These are phyloP conservation scores for Lordiphosa collinella DNA, from an alignment of 1,140 invertebrate species.

Conservation along the genomic window DNA sequence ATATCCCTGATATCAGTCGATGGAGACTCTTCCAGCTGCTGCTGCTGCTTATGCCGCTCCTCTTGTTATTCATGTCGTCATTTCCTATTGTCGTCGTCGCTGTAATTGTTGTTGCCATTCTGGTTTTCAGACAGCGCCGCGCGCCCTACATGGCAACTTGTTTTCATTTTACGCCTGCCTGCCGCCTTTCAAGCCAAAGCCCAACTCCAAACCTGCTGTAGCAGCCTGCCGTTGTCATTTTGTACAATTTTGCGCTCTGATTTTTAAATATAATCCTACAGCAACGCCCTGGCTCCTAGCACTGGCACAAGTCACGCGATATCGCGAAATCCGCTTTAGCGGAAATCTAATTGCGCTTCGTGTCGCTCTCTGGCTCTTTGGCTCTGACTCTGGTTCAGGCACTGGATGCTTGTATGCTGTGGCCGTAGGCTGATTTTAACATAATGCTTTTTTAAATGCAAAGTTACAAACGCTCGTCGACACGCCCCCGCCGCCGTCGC, in stretches of 20 bases:
- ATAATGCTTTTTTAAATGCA: slow-evolving; percentile 78
- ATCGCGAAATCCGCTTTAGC: slow-evolving; percentile 76
- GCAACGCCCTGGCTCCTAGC: slow-evolving; percentile 31
- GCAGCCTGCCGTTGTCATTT: slow-evolving; percentile 61
- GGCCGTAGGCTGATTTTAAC: slow-evolving; percentile 74
- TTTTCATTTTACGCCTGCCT: slow-evolving; percentile 77
- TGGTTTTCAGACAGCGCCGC: too few species aligned
- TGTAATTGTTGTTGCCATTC: slow-evolving; percentile 77
- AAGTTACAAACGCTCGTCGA: slow-evolving; percentile 68
- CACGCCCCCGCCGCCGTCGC: background rate
- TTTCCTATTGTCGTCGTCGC: slow-evolving; percentile 69
- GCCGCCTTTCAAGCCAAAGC: slow-evolving; percentile 52
- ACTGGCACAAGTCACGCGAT: slow-evolving; percentile 65
- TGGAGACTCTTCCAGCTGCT: slow-evolving; percentile 18
- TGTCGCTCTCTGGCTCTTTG: slow-evolving; percentile 23
- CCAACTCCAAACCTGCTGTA: slow-evolving; percentile 7
- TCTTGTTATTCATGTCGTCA: slow-evolving; percentile 76
- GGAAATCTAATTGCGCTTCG: slow-evolving; percentile 78
- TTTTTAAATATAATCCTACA: slow-evolving; percentile 75
- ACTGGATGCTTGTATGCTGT: slow-evolving; percentile 21
- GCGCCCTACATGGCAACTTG: slow-evolving; percentile 69
- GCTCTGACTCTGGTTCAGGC: background rate
- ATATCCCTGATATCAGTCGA: slow-evolving; percentile 73
- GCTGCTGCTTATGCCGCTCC: slow-evolving; percentile 15
- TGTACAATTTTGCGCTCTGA: slow-evolving; percentile 77